phyloP scores from a whole-genome alignment of 2,888 invertebrate species.

The Camptogramma bilineatum region DNA sequence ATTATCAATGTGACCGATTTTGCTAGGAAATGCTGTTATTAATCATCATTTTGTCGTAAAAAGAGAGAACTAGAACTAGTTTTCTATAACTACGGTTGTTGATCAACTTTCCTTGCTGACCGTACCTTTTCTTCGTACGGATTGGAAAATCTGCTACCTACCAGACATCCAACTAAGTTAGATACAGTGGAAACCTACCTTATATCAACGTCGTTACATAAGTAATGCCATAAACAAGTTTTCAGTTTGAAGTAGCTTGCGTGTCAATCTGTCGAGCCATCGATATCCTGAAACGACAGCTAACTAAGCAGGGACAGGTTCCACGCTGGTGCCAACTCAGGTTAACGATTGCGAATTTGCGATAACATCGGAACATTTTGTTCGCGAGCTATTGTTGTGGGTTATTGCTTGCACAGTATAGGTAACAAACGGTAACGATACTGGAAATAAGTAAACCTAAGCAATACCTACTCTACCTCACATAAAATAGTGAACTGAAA shows the following conservation, averaged over 20 bases:
- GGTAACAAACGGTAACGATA: not conserved
- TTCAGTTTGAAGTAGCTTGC: not conserved
- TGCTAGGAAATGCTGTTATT: not conserved
- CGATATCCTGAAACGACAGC: conserved; percentile 2
- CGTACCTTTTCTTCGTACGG: too few relatives aligned
- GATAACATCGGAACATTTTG: conserved; percentile 4
- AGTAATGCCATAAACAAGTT: not conserved
- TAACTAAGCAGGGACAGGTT: conserved; percentile 3
- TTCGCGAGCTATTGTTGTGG: not conserved
- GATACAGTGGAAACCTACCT: not conserved
- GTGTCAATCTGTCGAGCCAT: not conserved
- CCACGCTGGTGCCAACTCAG: conserved; percentile 2
- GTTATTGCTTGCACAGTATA: not conserved
- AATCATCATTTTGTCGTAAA: too few relatives aligned
- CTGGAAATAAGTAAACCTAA: not conserved
- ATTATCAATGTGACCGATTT: not conserved
- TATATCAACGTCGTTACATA: not conserved
- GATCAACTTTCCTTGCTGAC: too few relatives aligned
- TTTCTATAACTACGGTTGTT: too few relatives aligned
- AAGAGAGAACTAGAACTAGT: too few relatives aligned
- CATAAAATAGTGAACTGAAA: too few relatives aligned
- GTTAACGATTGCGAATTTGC: conserved; percentile 5
- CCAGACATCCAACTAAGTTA: not conserved
- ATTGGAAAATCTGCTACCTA: too few relatives aligned
- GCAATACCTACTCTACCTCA: not conserved